Percentiles rank a stretch among this genome's conserved stretches.
These are phyloP conservation scores for Styela clava DNA, from an alignment of 23 tunicate genomes.

Conservation along the genomic window DNA sequence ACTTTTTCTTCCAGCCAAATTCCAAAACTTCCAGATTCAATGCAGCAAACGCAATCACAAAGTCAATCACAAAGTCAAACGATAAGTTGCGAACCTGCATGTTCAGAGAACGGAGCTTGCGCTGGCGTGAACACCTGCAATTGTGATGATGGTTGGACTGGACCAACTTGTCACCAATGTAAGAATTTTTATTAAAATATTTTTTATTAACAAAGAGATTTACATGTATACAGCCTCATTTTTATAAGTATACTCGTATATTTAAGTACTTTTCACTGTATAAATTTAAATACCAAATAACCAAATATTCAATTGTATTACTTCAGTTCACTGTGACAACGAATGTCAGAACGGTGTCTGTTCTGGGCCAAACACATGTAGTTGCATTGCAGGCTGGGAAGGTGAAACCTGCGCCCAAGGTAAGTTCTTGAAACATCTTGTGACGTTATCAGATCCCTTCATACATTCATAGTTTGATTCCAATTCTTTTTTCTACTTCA, in stretches of 20 bases:
- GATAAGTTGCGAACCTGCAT: slow-evolving; percentile 17
- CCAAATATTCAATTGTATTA: neutral
- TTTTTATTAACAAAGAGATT: neutral
- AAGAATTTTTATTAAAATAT: too few relatives aligned
- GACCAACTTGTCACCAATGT: slow-evolving; percentile 53
- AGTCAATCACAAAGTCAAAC: slow-evolving; percentile 61
- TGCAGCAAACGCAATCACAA: slow-evolving; percentile 45
- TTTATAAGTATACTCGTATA: too few relatives aligned
- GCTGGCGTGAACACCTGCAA: slow-evolving; percentile 40
- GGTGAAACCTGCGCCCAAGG: slow-evolving; percentile 58
- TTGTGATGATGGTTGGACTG: slow-evolving; percentile 75
- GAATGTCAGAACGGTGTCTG: slow-evolving; percentile 19
- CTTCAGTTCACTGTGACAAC: neutral
- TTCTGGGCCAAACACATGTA: slow-evolving; percentile 20
- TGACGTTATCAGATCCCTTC: too few relatives aligned
- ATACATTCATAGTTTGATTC: too few relatives aligned
- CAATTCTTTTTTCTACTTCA: neutral
- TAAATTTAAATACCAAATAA: neutral
- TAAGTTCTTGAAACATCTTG: too few relatives aligned
- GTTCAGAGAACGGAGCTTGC: slow-evolving; percentile 46
- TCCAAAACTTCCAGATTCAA: slow-evolving; percentile 44
- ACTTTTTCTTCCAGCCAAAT: slow-evolving; percentile 33
- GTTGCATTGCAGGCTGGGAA: slow-evolving; percentile 48
- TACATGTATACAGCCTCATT: too few relatives aligned
- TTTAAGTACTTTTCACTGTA: neutral